These are phyloP conservation scores for Kradibia gibbosae DNA, from an alignment of 1,140 invertebrate genomes.

Conservation along the genomic window DNA sequence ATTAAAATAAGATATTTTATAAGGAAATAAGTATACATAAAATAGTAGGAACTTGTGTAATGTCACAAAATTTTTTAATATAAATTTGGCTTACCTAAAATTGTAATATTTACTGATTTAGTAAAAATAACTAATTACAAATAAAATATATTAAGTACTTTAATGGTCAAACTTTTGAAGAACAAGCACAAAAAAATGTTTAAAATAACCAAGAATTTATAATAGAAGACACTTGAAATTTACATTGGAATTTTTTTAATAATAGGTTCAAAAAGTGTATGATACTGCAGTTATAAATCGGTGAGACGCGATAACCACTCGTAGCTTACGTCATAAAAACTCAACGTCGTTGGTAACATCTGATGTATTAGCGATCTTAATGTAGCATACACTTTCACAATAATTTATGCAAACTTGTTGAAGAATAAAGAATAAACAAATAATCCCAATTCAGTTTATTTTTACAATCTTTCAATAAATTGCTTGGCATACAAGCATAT, in stretches of 20 bases:
- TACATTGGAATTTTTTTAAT: not conserved
- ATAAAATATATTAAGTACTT: too few relatives aligned
- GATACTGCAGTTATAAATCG: not conserved
- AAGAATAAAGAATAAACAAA: too few relatives aligned
- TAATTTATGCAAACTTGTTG: not conserved
- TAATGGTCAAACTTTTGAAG: too few relatives aligned
- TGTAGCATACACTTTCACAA: not conserved
- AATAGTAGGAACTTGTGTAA: too few relatives aligned
- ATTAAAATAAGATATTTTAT: too few relatives aligned
- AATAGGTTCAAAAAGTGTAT: not conserved
- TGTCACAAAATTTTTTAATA: too few relatives aligned
- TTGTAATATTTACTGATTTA: too few relatives aligned
- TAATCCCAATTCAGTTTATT: not conserved
- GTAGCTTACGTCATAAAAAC: not conserved
- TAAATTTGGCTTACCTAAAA: too few relatives aligned
- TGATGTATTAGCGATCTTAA: not conserved
- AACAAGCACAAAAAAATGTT: too few relatives aligned
- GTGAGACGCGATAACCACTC: not conserved
- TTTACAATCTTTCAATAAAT: not conserved
- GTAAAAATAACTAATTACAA: too few relatives aligned
- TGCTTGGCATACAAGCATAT: not conserved
- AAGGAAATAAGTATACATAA: too few relatives aligned
- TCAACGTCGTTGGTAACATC: not conserved
- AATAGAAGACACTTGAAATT: not conserved
- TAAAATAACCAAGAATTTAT: not conserved